Conservation (phyloP, 2,888 invertebrate genomes). For the Lepidocyrtinus sp. region DNA sequence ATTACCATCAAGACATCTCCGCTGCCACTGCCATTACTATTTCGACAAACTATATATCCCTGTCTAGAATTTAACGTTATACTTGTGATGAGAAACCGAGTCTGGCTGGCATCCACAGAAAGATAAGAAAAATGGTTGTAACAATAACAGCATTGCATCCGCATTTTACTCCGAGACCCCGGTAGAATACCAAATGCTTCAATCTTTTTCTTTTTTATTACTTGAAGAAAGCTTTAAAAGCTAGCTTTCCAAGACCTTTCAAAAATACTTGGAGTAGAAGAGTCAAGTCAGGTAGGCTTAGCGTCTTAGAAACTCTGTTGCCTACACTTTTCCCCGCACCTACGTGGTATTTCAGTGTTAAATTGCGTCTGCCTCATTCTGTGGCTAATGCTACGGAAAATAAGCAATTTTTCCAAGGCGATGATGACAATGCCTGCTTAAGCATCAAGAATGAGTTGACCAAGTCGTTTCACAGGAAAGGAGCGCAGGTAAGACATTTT, state of each 20-base stretch:
- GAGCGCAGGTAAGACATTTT: too few species aligned
- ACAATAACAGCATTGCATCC: conserved; percentile 28
- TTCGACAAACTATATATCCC: conserved; percentile 38
- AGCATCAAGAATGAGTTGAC: too few species aligned
- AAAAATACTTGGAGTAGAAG: neutral
- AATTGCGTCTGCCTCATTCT: conserved; percentile 27
- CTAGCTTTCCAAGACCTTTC: neutral
- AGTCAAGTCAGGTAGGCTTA: conserved; percentile 28
- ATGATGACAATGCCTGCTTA: neutral
- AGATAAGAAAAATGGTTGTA: too few species aligned
- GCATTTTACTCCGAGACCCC: conserved; percentile 25
- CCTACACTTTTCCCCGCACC: too few species aligned
- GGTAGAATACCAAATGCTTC: conserved; percentile 35
- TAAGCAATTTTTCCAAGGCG: neutral
- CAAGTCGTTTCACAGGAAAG: too few species aligned
- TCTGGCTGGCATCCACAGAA: too few species aligned
- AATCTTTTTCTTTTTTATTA: conserved; percentile 45
- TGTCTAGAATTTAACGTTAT: too few species aligned
- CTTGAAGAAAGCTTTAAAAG: neutral
- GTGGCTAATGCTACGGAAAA: conserved; percentile 36
- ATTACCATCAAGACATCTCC: conserved; percentile 31
- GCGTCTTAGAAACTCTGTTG: neutral
- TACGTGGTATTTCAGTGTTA: conserved; percentile 8
- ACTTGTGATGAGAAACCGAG: too few species aligned
- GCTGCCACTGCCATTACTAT: conserved; percentile 37